phyloP scores from a whole-genome alignment of 2,797 vertebrate genomes.

The Potorous gilbertii region DNA sequence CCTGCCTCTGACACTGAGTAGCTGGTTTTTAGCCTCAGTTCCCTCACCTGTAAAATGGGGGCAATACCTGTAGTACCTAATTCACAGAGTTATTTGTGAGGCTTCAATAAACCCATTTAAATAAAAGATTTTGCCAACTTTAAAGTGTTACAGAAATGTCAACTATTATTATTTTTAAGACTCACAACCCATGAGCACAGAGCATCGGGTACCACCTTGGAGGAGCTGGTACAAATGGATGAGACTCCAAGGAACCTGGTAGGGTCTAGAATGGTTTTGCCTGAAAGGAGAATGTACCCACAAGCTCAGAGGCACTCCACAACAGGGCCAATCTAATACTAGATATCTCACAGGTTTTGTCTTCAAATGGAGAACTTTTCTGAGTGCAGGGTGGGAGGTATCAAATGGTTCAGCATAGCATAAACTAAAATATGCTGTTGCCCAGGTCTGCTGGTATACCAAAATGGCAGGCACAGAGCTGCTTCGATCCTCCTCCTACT shows the following conservation, averaged over 20 bases:
- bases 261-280: not conserved
- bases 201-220: not conserved
- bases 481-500: not conserved
- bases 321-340: conserved; percentile 12
- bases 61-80: not conserved
- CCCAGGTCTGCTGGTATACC: not conserved
- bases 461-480: not conserved
- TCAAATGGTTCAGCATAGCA: too few relatives aligned
- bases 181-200: not conserved
- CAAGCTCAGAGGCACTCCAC: conserved; percentile 25
- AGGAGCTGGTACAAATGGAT: not conserved
- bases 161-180: not conserved
- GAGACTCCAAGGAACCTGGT: not conserved
- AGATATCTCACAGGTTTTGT: not conserved
- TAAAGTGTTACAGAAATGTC: not conserved
- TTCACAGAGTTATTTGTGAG: not conserved
- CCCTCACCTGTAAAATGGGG: not conserved
- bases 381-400: not conserved
- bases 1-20: not conserved
- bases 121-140: not conserved
- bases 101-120: not conserved
- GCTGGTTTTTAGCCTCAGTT: not conserved
- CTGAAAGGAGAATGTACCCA: conserved; percentile 32
- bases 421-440: not conserved
- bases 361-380: not conserved